Evolutionary conservation across 1,140 invertebrate genomes (phyloP).

Genomic region (Centruroides vittatus): DNA sequence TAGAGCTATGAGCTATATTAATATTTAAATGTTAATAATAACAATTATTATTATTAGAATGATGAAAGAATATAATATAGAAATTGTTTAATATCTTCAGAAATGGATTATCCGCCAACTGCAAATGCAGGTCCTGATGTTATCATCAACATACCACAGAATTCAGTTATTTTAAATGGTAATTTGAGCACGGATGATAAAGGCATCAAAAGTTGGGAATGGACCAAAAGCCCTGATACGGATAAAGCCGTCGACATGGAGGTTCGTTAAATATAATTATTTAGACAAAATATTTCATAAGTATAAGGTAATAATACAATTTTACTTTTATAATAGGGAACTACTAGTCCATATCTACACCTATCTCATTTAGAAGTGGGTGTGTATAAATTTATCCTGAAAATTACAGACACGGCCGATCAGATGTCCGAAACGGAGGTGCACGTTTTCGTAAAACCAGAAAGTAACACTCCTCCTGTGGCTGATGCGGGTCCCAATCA

Average conservation of each 20-base stretch:
- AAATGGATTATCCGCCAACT: conserved; percentile 84
- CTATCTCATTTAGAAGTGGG: conserved; percentile 82
- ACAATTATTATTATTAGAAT: no score
- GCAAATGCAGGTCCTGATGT: conserved; percentile 84
- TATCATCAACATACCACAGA: conserved; percentile 72
- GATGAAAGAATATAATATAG: no score
- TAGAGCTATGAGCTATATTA: no score
- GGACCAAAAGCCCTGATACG: conserved; percentile 67
- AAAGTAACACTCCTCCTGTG: conserved; percentile 55
- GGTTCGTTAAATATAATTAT: conserved; percentile 24
- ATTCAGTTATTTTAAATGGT: conserved; percentile 74
- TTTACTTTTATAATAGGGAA: conserved; percentile 25
- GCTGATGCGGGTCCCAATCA: conserved; percentile 43
- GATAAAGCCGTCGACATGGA: conserved; percentile 86
- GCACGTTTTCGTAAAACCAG: conserved; percentile 83
- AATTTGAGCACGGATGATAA: conserved; percentile 84
- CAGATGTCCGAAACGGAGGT: conserved; percentile 74
- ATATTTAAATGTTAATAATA: no score
- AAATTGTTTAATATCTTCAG: conserved; percentile 21
- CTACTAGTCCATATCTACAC: conserved; percentile 68
- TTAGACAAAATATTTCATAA: not conserved
- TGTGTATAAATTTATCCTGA: conserved; percentile 83
- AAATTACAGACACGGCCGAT: conserved; percentile 76
- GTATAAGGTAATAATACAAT: not conserved
- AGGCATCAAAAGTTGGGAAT: conserved; percentile 82